Base-by-base conservation (phyloP, 2,113 vertebrate species). In the Cairina moschata region DNA sequence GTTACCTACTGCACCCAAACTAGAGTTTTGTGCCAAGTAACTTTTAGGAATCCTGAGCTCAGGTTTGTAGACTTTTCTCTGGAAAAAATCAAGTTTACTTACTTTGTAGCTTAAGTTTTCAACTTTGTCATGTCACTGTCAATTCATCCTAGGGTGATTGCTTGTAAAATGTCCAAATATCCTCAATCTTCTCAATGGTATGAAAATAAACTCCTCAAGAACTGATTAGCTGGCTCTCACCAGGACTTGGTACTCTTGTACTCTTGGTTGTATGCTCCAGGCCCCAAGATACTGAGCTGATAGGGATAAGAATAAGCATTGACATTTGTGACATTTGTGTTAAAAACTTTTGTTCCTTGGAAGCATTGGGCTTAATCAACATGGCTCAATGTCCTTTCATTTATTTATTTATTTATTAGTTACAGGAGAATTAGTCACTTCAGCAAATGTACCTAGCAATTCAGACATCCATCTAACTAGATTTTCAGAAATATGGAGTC, bases 81-180 rank as follows among this genome's bases (percentile, higher is more conserved):
- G 72, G 26, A 52, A 77, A 85, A 91, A 92, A 31, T 6, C 2
- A 3, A 32, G 28, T 42, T 89, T 69, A 8, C 54, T 91, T 89
- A 77, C 17, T 6, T 84, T 84, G 66, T 66, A 80, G 17, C 12
- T 52, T 69, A 74, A 59, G 58, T 65, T 52, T 86, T 80, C 44
- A 69, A 28, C 12, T 48, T 18, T 34, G 5, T 31, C 48, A 38
- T 60, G 29, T 31, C 6, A 6, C 5, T 83, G 15, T 59, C 15
- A 56, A 38, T 66, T 90, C 69, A 0, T 0, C 9, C 14, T 62
- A 52, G 1, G 2, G 10, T 0, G 0, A 62, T 66, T 17, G n/a
- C 12, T 31, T 63, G 11, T 66, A 72, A 59, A 52, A 68, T 15
- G 9, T 48, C 56, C 34, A 65, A 42, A 48, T 38, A 34, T 11